Evolutionary conservation across 1,140 invertebrate genomes (phyloP).

Genomic region (Heliconius melpomene): DNA sequence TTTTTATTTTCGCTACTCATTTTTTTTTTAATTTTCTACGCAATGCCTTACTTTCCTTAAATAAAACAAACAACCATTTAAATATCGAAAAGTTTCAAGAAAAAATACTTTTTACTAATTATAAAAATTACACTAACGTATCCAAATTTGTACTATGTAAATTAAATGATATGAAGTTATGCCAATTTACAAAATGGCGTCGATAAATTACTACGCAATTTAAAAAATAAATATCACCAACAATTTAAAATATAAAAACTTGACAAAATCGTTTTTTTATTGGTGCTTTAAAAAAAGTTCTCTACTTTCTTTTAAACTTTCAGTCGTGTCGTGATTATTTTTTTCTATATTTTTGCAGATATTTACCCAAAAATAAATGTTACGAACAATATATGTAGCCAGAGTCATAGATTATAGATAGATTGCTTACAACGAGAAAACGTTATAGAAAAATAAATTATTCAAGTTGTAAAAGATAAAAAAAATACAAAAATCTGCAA

Average conservation of each 20-base stretch:
- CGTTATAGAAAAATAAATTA: slow-evolving; percentile 7
- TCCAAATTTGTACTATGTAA: slow-evolving; percentile 62
- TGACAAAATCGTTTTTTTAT: not conserved
- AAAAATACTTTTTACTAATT: slow-evolving; percentile 7
- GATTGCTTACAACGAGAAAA: not conserved
- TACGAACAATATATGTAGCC: not conserved
- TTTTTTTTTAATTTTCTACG: not conserved
- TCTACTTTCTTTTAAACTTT: not conserved
- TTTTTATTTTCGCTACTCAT: not conserved
- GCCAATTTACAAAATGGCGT: slow-evolving; percentile 3
- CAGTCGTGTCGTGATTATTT: not conserved
- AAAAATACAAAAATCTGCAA: slow-evolving; percentile 13
- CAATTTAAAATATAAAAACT: not conserved
- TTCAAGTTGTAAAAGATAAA: slow-evolving; percentile 9
- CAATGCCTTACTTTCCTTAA: not conserved
- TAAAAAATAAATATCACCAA: not conserved
- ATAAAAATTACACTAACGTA: slow-evolving; percentile 21
- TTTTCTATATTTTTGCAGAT: slow-evolving; percentile 11
- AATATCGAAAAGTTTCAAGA: not conserved
- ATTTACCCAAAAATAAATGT: not conserved
- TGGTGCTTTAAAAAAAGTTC: not conserved
- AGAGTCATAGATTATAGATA: not conserved
- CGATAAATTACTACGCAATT: not conserved
- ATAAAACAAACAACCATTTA: not conserved
- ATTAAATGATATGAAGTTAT: slow-evolving; percentile 30